Evolutionary conservation across 2,113 vertebrate species (phyloP).

Genomic region (Hiodon alosoides): DNA sequence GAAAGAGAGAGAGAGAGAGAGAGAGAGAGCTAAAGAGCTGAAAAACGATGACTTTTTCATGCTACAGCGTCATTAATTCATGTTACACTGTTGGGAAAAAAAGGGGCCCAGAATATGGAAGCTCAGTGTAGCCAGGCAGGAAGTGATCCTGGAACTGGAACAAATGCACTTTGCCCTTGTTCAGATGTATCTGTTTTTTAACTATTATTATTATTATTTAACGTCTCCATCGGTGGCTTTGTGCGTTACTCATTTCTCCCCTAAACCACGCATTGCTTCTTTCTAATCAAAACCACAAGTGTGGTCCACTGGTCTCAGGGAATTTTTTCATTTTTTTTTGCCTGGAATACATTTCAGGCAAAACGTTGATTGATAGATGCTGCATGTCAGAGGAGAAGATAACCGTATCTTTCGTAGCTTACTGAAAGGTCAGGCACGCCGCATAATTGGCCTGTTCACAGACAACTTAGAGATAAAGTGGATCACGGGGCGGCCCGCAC

Average conservation of each 20-base stretch:
- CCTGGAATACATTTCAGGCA: conserved; percentile 82
- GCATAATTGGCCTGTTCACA: conserved; percentile 84
- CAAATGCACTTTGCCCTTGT: conserved; percentile 23
- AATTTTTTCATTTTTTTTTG: conserved; percentile 80
- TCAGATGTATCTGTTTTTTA: neutral
- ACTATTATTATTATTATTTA: conserved; percentile 21
- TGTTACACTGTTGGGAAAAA: conserved; percentile 56
- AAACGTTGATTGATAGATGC: conserved; percentile 94
- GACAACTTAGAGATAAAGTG: conserved; percentile 71
- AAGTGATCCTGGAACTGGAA: conserved; percentile 30
- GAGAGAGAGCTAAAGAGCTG: too few relatives aligned
- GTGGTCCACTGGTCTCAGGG: conserved; percentile 75
- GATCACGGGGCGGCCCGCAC: conserved; percentile 51
- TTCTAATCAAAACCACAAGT: conserved; percentile 78
- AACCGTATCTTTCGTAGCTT: conserved; percentile 92
- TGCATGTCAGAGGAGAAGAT: conserved; percentile 89
- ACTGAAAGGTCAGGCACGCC: conserved; percentile 89
- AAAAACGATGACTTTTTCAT: conserved; percentile 61
- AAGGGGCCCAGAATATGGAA: conserved; percentile 58
- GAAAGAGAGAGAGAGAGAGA: too few relatives aligned
- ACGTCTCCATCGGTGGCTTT: conserved; percentile 71
- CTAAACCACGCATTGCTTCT: conserved; percentile 68
- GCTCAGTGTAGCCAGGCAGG: conserved; percentile 54
- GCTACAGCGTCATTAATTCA: conserved; percentile 62
- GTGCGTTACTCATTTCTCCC: conserved; percentile 70